Percentiles rank a stretch among this genome's conserved stretches.
These are phyloP conservation scores for Limnodromus scolopaceus DNA, from an alignment of 2,797 vertebrate species.

Conservation along the genomic window DNA sequence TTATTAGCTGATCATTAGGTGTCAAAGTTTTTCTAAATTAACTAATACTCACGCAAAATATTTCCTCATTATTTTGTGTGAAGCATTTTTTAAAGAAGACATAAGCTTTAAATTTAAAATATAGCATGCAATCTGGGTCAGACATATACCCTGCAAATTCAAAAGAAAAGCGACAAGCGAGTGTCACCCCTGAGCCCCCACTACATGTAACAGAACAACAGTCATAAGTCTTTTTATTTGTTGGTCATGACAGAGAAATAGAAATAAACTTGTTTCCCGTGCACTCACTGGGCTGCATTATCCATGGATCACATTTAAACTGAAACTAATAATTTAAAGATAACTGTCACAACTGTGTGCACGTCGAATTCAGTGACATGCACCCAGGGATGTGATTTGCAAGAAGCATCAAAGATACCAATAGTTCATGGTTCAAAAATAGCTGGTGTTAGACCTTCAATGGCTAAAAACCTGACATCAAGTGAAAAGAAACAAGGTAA, in stretches of 20 bases:
- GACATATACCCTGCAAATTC: neutral
- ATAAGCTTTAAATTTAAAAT: neutral
- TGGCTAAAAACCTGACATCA: neutral
- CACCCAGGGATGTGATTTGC: neutral
- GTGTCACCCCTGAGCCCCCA: fast-evolving
- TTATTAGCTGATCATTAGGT: neutral
- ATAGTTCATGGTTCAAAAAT: slow-evolving; percentile 31
- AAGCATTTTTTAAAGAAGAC: neutral
- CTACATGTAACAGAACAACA: neutral
- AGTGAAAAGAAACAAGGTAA: slow-evolving; percentile 18
- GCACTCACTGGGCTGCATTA: neutral
- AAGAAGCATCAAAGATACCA: neutral
- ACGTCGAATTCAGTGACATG: neutral
- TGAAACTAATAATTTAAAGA: slow-evolving; percentile 33
- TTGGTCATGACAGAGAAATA: neutral
- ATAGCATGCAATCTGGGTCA: neutral
- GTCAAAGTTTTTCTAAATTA: neutral
- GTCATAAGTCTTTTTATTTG: neutral
- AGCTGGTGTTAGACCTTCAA: neutral
- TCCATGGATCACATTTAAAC: neutral
- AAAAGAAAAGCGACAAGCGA: neutral
- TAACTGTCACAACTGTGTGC: neutral
- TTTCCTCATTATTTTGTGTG: neutral
- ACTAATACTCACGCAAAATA: neutral
- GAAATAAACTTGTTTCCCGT: neutral